phyloP scores from a whole-genome alignment of 2,888 invertebrate species.

The Craniophora ligustri region DNA sequence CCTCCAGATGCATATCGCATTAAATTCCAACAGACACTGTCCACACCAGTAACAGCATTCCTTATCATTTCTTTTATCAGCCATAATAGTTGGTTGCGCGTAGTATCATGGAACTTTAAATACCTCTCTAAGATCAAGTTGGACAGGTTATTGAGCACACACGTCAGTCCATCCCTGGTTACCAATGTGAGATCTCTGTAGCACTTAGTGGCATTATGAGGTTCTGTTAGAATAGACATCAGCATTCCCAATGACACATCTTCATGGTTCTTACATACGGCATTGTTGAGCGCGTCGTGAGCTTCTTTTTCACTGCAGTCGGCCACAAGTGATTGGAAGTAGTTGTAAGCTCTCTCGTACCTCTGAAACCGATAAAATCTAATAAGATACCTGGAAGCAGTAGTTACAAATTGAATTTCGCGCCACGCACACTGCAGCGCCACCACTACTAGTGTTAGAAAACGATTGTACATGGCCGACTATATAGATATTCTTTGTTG shows the following conservation, averaged over 20 bases:
- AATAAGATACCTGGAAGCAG: conserved; percentile 52
- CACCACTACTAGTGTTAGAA: conserved; percentile 81
- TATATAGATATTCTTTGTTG: conserved; percentile 84
- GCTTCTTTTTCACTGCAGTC: conserved; percentile 97
- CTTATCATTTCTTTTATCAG: conserved; percentile 97
- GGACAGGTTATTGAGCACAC: conserved; percentile 94
- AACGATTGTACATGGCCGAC: conserved; percentile 86
- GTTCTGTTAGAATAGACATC: conserved; percentile 96
- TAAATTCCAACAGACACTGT: conserved; percentile 96
- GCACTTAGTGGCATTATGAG: conserved; percentile 94
- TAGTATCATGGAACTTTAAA: conserved; percentile 94
- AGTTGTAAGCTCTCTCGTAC: conserved; percentile 95
- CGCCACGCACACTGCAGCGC: conserved; percentile 80
- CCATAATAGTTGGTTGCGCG: conserved; percentile 96
- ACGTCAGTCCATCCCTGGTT: conserved; percentile 95
- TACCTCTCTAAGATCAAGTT: conserved; percentile 96
- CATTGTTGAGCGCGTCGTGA: conserved; percentile 96
- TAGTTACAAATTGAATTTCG: conserved; percentile 75
- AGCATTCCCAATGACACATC: conserved; percentile 97
- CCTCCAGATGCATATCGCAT: conserved; percentile 98
- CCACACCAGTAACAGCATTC: conserved; percentile 95
- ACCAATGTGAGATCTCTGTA: conserved; percentile 97
- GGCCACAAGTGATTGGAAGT: conserved; percentile 92
- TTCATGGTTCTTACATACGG: conserved; percentile 97
- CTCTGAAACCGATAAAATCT: conserved; percentile 90